Evolutionary conservation across 2,888 invertebrate species (phyloP).

Genomic region (Conistra vaccinii): DNA sequence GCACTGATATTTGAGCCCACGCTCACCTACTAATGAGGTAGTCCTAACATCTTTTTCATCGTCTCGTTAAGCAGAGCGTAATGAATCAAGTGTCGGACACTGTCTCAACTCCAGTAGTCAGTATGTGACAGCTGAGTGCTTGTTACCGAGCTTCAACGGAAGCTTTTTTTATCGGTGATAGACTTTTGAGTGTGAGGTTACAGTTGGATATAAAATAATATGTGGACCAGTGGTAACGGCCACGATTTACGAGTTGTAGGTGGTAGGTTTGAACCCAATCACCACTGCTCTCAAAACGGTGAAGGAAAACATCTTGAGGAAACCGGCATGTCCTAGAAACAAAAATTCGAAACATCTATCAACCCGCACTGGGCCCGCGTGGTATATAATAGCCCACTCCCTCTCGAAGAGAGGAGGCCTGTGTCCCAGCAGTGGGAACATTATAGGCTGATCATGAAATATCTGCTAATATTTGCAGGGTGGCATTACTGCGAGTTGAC

Average conservation of each 20-base stretch:
- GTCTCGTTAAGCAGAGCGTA: constrained; percentile 15
- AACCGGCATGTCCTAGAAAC: no score
- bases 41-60: constrained; percentile 24
- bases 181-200: neutral
- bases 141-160: constrained; percentile 19
- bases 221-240: no score
- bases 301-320: no score
- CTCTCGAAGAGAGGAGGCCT: no score
- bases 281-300: no score
- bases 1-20: neutral
- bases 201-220: neutral
- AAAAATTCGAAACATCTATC: no score
- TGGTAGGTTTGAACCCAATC: no score
- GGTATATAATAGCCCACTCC: no score
- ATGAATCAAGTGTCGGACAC: constrained; percentile 43
- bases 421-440: no score
- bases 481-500: neutral
- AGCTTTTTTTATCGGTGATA: neutral
- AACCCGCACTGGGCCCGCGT: no score
- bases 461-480: neutral
- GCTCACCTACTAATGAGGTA: constrained; percentile 13
- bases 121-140: constrained; percentile 14
- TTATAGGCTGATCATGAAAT: neutral
- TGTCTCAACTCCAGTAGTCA: constrained; percentile 30
- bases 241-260: no score